phyloP scores from a whole-genome alignment of 1,140 invertebrate species.

The Drosophila lacertosa region DNA sequence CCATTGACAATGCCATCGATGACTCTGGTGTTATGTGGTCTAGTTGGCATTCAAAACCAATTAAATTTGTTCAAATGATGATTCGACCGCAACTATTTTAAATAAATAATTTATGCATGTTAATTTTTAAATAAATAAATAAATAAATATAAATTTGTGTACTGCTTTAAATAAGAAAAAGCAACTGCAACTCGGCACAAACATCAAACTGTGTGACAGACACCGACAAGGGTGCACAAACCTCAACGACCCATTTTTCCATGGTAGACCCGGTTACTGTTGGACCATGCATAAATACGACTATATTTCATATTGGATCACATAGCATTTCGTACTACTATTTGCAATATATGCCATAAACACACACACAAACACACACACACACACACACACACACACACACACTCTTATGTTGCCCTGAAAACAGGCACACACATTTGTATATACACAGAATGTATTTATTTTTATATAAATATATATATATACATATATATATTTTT shows the following conservation, averaged over 20 bases:
- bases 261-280: conserved; percentile 2
- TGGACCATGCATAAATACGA: not conserved
- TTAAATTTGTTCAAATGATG: conserved; percentile 33
- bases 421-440: not conserved
- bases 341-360: conserved; percentile 19
- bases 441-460: conserved; percentile 3
- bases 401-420: too few species aligned
- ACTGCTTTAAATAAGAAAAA: too few species aligned
- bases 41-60: not conserved
- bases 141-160: not conserved
- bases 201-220: conserved; percentile 17
- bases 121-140: not conserved
- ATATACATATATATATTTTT: conserved; percentile 7
- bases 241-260: too few species aligned
- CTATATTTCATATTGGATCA: conserved; percentile 16
- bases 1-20: not conserved
- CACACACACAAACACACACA: conserved; percentile 14
- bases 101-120: not conserved
- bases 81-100: conserved; percentile 4
- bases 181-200: not conserved
- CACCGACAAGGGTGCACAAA: not conserved
- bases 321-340: conserved; percentile 13
- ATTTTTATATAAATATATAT: not conserved
- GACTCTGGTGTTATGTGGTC: not conserved
- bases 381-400: conserved; percentile 16